Evolutionary conservation across 2,888 invertebrate genomes (phyloP), one percentile per base, ranked within the genome.

Genomic region (Sminthurinus aureus): DNA sequence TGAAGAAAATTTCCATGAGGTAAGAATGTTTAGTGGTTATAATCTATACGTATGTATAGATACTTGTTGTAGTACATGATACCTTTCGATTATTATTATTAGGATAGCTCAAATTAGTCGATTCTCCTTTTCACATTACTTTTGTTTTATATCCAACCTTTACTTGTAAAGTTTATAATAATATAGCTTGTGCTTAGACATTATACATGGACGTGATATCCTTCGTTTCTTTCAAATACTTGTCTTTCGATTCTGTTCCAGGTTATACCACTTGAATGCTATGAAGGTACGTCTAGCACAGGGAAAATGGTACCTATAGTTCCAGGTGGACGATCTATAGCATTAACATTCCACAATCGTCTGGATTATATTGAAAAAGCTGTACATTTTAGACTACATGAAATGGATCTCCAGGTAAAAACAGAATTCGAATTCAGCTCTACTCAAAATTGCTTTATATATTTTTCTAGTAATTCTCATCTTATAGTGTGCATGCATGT

Each of bases 221-320:
- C 6, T 38, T 11, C 18, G 0, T 75, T 50, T n/a, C 38, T 26
- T 73, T 24, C 9, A 8, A 22, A 22, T 71, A 2, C 58, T 58
- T 58, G 38, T 75, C 50, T 85, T 18, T 38, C 83, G 79, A 51
- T 84, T 86, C 26, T n/a, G 2, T 69, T 69, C 51, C 81, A 90
- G 90, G 90, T 92, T 51, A 93, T 93, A 86, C 93, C 93, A 2
- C 89, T 93, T 87, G 93, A 93, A 89, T 91, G 91, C 88, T 93
- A 93, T 90, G 93, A 93, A 89, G 93, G 93, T 18, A 92, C 92
- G 81, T 93, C 93, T 88, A 92, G 93, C 88, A 92, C 92, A n/a
- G 93, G 93, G 85, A 89, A 92, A 89, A 90, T 92, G 86, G 92
- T 93, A 26, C 92, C 93, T 0, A 92, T 93, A 76, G 91, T 93